These are phyloP conservation scores for Prionailurus bengalensis DNA, from an alignment of 2,113 vertebrate species.

Conservation along the genomic window DNA sequence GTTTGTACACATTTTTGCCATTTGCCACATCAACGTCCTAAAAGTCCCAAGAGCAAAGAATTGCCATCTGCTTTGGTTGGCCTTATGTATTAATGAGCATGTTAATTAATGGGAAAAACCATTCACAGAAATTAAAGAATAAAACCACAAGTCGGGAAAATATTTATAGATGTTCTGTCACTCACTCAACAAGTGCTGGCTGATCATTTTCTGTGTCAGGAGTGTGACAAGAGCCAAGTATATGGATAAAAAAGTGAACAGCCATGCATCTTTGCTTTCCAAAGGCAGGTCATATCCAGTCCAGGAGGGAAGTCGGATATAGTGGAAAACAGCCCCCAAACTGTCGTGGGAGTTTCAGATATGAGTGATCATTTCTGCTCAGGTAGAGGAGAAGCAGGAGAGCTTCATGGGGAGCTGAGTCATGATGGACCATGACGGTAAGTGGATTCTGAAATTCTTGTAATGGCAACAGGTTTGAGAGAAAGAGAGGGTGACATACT, in stretches of 20 bases:
- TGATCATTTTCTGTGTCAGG: not conserved
- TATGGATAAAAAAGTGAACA: rapidly evolving
- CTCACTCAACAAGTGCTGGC: not conserved
- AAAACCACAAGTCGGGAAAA: not conserved
- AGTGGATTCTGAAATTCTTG: not conserved
- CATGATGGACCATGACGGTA: rapidly evolving
- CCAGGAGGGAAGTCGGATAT: rapidly evolving
- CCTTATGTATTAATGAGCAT: not conserved
- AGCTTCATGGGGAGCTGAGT: not conserved
- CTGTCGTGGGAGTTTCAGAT: not conserved
- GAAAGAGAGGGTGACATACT: not conserved
- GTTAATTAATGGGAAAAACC: not conserved
- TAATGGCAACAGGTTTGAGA: not conserved
- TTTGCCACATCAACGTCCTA: not conserved
- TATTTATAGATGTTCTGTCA: not conserved
- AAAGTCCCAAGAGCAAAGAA: conserved; percentile 40
- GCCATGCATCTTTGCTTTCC: not conserved
- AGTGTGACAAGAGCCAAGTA: rapidly evolving
- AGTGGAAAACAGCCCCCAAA: not conserved
- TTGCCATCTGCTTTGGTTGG: not conserved
- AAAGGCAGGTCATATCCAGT: not conserved
- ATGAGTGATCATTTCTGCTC: rapidly evolving
- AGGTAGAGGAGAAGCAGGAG: not conserved
- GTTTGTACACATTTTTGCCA: not conserved
- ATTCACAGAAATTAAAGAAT: not conserved